phyloP scores from a whole-genome alignment of 2,888 invertebrate species.

The Oscheius onirici region DNA sequence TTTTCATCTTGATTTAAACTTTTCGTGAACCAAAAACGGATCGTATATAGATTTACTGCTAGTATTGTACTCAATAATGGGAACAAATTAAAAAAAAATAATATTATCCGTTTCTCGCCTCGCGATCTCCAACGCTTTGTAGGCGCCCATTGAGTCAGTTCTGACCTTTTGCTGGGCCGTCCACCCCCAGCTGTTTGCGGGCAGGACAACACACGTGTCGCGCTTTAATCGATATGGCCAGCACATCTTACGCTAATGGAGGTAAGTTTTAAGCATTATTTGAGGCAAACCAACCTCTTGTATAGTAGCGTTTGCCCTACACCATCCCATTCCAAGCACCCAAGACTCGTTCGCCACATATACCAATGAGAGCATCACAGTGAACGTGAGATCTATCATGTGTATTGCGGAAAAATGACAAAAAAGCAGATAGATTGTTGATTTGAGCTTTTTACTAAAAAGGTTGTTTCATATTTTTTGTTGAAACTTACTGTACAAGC shows the following conservation, averaged over 20 bases:
- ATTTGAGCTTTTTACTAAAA: slow-evolving; percentile 37
- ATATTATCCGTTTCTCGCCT: no score
- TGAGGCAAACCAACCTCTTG: slow-evolving; percentile 54
- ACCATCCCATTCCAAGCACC: slow-evolving; percentile 58
- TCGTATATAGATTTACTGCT: no score
- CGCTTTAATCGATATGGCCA: no score
- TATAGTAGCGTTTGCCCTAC: slow-evolving; percentile 61
- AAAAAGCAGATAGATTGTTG: slow-evolving; percentile 32
- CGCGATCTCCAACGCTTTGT: no score
- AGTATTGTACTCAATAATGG: no score
- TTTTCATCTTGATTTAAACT: no score
- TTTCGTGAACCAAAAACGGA: no score
- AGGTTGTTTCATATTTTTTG: not conserved
- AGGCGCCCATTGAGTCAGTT: no score
- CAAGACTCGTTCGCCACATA: slow-evolving; percentile 64
- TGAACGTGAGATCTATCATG: slow-evolving; percentile 47
- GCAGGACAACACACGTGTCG: not conserved
- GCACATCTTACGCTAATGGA: no score
- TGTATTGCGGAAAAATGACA: slow-evolving; percentile 45
- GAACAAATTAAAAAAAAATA: no score
- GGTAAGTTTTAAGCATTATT: not conserved
- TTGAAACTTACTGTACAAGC: slow-evolving; percentile 52
- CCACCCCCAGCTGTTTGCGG: not conserved
- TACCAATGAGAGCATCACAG: slow-evolving; percentile 59
- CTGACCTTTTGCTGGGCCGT: not conserved